phyloP scores from a whole-genome alignment of 2,797 vertebrate species.

The Sphenodon punctatus region DNA sequence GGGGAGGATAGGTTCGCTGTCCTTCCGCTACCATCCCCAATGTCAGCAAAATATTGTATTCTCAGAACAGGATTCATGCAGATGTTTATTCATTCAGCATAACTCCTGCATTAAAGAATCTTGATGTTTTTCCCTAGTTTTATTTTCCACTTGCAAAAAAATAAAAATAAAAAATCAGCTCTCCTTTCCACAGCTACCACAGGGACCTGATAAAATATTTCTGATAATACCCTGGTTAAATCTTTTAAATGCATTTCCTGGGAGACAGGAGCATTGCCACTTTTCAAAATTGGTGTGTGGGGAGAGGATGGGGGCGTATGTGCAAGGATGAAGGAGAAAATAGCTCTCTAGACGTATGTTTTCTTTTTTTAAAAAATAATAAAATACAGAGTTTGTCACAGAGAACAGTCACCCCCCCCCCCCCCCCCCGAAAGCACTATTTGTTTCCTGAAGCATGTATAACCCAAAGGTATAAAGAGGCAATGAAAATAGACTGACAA shows the following conservation, averaged over 20 bases:
- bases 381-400: constrained; percentile 2
- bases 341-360: background rate
- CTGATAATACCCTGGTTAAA: constrained; percentile 63
- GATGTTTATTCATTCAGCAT: constrained; percentile 24
- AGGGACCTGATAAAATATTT: constrained; percentile 68
- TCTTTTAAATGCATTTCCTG: constrained; percentile 57
- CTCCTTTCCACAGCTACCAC: constrained; percentile 69
- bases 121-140: constrained; percentile 62
- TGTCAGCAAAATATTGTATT: constrained; percentile 21
- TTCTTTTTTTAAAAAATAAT: constrained; percentile 40
- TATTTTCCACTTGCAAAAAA: too few species aligned
- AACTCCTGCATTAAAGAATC: constrained; percentile 28
- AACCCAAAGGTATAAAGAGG: background rate
- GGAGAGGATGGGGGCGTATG: background rate
- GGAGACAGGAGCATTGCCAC: constrained; percentile 21
- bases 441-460: constrained; percentile 27
- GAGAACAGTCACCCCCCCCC: too few species aligned
- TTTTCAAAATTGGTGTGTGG: constrained; percentile 32
- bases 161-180: too few species aligned
- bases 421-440: background rate
- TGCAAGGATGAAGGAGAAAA: constrained; percentile 12
- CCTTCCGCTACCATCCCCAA: background rate
- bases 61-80: constrained; percentile 36
- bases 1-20: background rate
- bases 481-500: background rate